Conservation (phyloP, 2,888 invertebrate species). For the Hydrotaea cyrtoneurina region DNA sequence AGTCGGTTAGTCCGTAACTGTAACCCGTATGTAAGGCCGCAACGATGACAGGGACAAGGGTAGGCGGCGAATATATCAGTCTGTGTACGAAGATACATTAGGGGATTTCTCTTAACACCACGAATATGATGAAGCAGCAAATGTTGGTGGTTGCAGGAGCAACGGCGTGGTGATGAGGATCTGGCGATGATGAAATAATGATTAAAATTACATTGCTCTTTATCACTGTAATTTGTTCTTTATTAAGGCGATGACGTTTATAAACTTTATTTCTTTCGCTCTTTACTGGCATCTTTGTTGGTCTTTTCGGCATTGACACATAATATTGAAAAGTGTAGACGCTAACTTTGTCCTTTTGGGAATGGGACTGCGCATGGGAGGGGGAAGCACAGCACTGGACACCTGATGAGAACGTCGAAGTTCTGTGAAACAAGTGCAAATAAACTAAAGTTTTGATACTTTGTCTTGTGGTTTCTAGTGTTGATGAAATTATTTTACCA, state of each 20-base stretch:
- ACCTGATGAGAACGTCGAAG: conserved; percentile 13
- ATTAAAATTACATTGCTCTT: conserved; percentile 50
- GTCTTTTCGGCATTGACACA: conserved; percentile 5
- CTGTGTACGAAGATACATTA: conserved; percentile 2
- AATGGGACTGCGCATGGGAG: background rate
- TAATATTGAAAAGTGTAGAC: background rate
- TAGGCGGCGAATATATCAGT: background rate
- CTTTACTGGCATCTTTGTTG: background rate
- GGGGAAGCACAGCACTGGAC: background rate
- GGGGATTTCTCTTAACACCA: background rate
- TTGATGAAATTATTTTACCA: conserved; percentile 36
- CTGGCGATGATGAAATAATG: conserved; percentile 45
- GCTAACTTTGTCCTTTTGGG: background rate
- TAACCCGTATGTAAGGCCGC: conserved; percentile 10
- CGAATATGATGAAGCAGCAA: background rate
- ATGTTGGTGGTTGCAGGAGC: background rate
- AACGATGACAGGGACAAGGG: background rate
- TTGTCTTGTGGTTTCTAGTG: conserved; percentile 36
- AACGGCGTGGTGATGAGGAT: background rate
- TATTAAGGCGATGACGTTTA: conserved; percentile 36
- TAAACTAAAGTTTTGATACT: conserved; percentile 11
- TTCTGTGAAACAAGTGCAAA: background rate
- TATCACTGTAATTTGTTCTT: conserved; percentile 50
- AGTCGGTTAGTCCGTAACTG: background rate
- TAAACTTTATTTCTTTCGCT: conserved; percentile 15